Percentiles rank a stretch among this genome's conserved stretches.
These are phyloP conservation scores for Phyllostomus hastatus DNA, from an alignment of 2,113 vertebrate species.

Conservation along the genomic window DNA sequence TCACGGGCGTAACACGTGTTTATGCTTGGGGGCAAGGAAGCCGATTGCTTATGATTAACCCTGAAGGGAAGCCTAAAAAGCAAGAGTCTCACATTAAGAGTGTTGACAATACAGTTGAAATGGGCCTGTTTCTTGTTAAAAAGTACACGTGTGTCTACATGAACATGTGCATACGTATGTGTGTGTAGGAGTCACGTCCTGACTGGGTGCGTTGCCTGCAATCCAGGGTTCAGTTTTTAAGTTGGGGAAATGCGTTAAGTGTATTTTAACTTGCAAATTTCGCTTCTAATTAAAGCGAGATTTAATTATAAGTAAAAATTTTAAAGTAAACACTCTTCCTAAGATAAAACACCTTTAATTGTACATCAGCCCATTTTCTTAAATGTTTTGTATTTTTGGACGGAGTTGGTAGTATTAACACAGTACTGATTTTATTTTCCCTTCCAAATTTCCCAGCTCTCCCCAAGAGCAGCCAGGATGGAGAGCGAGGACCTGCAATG, in stretches of 20 bases:
- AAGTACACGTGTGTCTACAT: conserved; percentile 77
- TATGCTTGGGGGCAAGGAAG: conserved; percentile 83
- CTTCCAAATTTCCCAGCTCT: background rate
- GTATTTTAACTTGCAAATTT: conserved; percentile 60
- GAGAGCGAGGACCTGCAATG: background rate
- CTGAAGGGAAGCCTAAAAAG: conserved; percentile 72
- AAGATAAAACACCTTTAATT: conserved; percentile 68
- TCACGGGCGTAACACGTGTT: conserved; percentile 85
- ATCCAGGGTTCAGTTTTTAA: conserved; percentile 58
- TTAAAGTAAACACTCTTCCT: conserved; percentile 74
- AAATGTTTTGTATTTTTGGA: conserved; percentile 48
- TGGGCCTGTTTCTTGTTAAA: conserved; percentile 77
- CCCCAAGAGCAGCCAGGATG: background rate
- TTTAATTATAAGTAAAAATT: conserved; percentile 67
- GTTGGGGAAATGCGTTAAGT: conserved; percentile 63
- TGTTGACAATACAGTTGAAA: conserved; percentile 69
- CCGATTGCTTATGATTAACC: conserved; percentile 72
- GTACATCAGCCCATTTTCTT: conserved; percentile 58
- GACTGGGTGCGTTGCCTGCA: conserved; percentile 66
- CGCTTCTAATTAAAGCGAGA: conserved; percentile 67
- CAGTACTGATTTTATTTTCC: background rate
- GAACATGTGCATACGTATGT: conserved; percentile 75
- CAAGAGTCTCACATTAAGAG: conserved; percentile 66
- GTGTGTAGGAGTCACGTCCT: conserved; percentile 72
- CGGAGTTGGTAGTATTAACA: background rate